Conservation (phyloP, 2,113 vertebrate genomes). For the Scortum barcoo region DNA sequence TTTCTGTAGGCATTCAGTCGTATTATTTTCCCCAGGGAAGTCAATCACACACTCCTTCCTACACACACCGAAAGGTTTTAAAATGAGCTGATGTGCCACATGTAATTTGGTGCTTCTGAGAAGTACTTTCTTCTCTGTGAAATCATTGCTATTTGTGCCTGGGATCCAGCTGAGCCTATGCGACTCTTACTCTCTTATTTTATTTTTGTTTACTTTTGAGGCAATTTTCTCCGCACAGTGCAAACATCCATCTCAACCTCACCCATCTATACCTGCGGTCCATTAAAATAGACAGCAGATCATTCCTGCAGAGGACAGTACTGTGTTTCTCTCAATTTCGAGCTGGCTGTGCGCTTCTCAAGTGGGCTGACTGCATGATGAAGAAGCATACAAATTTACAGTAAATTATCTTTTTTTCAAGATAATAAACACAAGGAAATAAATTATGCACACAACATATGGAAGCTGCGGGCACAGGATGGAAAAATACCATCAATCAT, state of each 20-base stretch:
- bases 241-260: background rate
- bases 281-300: slow-evolving; percentile 8
- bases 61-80: background rate
- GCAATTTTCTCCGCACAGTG: background rate
- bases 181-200: background rate
- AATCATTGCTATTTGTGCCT: slow-evolving; percentile 8
- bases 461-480: background rate
- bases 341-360: background rate
- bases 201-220: background rate
- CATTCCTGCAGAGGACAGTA: background rate
- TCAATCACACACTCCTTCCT: background rate
- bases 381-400: background rate
- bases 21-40: background rate
- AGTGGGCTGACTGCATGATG: background rate
- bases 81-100: background rate
- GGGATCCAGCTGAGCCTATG: slow-evolving; percentile 11
- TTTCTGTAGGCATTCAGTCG: background rate
- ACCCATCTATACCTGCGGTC: background rate
- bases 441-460: background rate
- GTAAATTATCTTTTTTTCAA: background rate
- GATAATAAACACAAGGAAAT: slow-evolving; percentile 6
- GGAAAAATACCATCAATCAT: slow-evolving; percentile 4
- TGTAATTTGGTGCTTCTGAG: slow-evolving; percentile 4
- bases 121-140: background rate
- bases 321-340: background rate